phyloP scores from a whole-genome alignment of 2,113 vertebrate species.

The Neogale vison region DNA sequence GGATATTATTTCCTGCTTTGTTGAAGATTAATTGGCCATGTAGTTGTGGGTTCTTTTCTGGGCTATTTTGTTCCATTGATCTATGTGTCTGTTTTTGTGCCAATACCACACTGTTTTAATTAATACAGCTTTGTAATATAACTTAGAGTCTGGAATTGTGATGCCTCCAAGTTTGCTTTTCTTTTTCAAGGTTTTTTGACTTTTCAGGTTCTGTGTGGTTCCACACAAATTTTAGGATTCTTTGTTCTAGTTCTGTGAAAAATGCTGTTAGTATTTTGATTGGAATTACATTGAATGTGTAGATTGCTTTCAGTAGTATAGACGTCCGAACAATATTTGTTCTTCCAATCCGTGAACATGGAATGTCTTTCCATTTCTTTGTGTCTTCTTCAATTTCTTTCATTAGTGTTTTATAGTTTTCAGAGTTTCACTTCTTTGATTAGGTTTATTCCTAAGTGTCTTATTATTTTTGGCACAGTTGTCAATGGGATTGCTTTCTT shows the following conservation, averaged over 20 bases:
- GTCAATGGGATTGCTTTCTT: not conserved
- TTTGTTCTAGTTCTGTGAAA: not conserved
- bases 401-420: not conserved
- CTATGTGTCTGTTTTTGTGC: not conserved
- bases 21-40: not conserved
- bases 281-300: not conserved
- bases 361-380: not conserved
- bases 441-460: not conserved
- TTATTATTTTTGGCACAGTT: not conserved
- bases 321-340: not conserved
- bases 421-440: not conserved
- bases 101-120: not conserved
- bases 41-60: not conserved
- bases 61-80: too few relatives aligned
- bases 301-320: not conserved
- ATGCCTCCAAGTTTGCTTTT: not conserved
- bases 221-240: not conserved
- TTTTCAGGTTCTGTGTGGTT: not conserved
- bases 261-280: not conserved
- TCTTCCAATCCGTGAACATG: not conserved
- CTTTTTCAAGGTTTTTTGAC: not conserved
- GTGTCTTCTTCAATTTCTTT: not conserved
- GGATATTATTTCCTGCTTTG: not conserved
- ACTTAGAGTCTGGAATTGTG: not conserved
- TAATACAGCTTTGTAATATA: not conserved